Evolutionary conservation across 92 coral and sea anemone genomes (phyloP), one percentile per base, ranked within the genome.

Genomic region (Phymanthus crucifer): DNA sequence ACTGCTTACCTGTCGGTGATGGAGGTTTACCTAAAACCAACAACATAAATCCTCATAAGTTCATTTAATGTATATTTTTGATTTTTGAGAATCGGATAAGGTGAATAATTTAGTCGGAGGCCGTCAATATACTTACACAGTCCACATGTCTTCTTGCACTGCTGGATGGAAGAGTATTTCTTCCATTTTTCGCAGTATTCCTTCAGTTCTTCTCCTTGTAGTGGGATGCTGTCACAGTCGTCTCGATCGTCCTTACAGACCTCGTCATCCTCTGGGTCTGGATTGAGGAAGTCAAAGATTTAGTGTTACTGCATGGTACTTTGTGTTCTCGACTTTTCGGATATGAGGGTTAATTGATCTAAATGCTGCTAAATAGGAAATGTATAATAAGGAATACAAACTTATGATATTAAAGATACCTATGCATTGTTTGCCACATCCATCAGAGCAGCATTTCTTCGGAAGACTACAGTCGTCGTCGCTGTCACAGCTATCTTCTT

Each of bases 121-220:
- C 29, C 1, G 6, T 23, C 5, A 26, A 2, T 19, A 13, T 73
- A 81, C 85, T 81, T 73, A 81, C 85, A 81, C 68, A 23, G 40
- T 81, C 85, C 85, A 27, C 85, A 88, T 2, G 92, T 88, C 64
- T 70, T 71, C 8, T 68, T 88, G 69, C 92, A 88, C 32, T 79
- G 43, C 35, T 57, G 56, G 17, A 88, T 73, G 10, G 89, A 83
- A 2, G 67, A 50, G 12, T 73, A 46, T 1, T 79, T 33, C 48
- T 74, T 83, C 91, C 91, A 88, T 19, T 17, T 12, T 6, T 73
- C 45, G 66, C 91, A 88, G 70, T 88, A 88, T 19, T 88, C 27
- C 5, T 35, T 31, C 57, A 83, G 73, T 29, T 38, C 40, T 8
- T 68, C 78, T 4, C 78, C 91, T 14, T 75, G 40, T 37, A 64